Base-by-base conservation (phyloP, 2,888 invertebrate genomes). In the Dryomyza anilis region DNA sequence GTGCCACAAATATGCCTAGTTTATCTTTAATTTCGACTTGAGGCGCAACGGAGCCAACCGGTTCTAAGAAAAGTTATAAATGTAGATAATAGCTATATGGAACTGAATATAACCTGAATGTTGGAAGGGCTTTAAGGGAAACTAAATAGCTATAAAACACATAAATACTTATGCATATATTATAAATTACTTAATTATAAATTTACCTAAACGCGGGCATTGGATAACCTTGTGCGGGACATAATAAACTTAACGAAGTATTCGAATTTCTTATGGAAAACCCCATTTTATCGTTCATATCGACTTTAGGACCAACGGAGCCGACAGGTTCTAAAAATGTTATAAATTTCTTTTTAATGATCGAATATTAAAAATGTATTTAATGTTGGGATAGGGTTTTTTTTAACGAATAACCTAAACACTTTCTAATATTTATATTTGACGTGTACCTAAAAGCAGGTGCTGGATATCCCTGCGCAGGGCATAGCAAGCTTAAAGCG, bases 151-250 rank as follows among this genome's bases (percentile, higher is more conserved):
- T n/a, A n/a, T n/a, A n/a, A n/a, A n/a, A n/a, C n/a, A n/a, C n/a
- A n/a, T n/a, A n/a, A n/a, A n/a, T n/a, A n/a, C n/a, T n/a, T n/a
- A n/a, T n/a, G n/a, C n/a, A n/a, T n/a, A n/a, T n/a, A n/a, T 19
- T 7, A 43, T 16, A 43, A 10, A 6, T 1, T 16, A 3, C 3
- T 43, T 1, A 2, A 43, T 2, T 16, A 2, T 16, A 43, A 43
- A 6, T n/a, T 70, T 72, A 75, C 74, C 75, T 76, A 78, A 76
- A 77, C 10, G 74, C 73, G 0, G 70, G 71, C 66, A 76, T 85
- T 48, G 88, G 88, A 80, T 84, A 89, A 27, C 89, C 90, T 84
- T 92, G 91, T 66, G 89, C 90, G 66, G 90, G 90, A 79, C 91
- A 92, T 73, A 88, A 86, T 71, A 92, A 85, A 55, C 89, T 86